These are phyloP conservation scores for Chionis minor DNA, from an alignment of 2,113 vertebrate genomes.

Conservation along the genomic window DNA sequence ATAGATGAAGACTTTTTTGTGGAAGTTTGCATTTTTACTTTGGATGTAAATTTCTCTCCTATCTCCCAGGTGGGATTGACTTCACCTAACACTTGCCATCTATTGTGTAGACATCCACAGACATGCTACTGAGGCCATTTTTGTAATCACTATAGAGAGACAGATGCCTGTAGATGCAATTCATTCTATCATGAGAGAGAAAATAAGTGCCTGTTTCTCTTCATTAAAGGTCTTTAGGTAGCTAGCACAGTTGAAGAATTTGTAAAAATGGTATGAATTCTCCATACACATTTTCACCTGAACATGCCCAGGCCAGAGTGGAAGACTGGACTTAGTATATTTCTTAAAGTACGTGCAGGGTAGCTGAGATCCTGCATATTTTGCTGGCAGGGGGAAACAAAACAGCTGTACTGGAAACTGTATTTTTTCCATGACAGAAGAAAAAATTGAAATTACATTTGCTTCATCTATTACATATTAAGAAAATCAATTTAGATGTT, in stretches of 20 bases:
- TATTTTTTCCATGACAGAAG: neutral
- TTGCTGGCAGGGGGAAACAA: neutral
- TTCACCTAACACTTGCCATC: neutral
- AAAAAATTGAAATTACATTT: neutral
- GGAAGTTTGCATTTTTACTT: neutral
- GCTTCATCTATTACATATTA: neutral
- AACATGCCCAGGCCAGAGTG: neutral
- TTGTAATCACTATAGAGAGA: neutral
- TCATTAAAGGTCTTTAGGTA: neutral
- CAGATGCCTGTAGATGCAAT: neutral
- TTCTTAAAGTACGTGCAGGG: neutral
- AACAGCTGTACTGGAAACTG: neutral
- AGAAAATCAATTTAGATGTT: neutral
- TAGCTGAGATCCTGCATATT: neutral
- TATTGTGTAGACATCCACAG: neutral
- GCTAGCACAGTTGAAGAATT: neutral
- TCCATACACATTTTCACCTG: neutral
- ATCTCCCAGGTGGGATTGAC: neutral
- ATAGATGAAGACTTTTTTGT: neutral
- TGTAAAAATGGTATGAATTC: neutral
- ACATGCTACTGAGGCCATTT: neutral
- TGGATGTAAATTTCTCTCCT: neutral
- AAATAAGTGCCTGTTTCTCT: neutral
- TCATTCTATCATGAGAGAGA: neutral
- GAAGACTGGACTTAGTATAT: neutral